Evolutionary conservation across 2,113 vertebrate species (phyloP), one percentile per base, ranked within the genome.

Genomic region (Nothocercus nigrocapillus): DNA sequence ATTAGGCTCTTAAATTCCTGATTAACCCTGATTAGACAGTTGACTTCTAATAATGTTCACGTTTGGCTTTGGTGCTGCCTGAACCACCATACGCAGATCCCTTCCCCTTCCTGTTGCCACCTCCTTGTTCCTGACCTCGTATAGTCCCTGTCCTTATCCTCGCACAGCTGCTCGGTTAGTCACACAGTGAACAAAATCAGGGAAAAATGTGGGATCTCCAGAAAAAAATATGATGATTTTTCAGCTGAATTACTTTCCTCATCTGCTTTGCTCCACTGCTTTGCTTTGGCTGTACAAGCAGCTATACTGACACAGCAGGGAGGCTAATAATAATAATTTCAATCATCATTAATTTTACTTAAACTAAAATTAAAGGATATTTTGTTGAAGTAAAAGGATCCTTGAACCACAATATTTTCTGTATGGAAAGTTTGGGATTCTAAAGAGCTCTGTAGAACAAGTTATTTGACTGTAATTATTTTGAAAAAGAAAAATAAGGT

Each of bases 401-500:
- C 38, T 21, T 61, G 44, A 76, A 94, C 56, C 19, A 45, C 42
- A 22, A 6, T 25, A 18, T 24, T 15, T 81, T 90, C 24, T 30
- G n/a, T 21, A 34, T 83, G 59, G 59, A 89, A 66, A 49, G 80
- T 62, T 42, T 34, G 59, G 68, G n/a, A 9, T 88, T 59, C 27
- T 12, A 32, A 61, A 56, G 13, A 62, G 5, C 70, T 73, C 30
- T 64, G 38, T 86, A 85, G 11, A 58, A 53, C 11, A 66, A 20
- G 22, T 36, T 79, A 9, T 54, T 20, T 77, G 18, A 8, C 45
- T 70, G 9, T 88, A 56, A 63, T 93, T 51, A 24, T 53, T 91
- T 77, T 75, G 90, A 89, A 92, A 92, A 80, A 73, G 42, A 85
- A 67, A 79, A 86, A 93, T 63, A 45, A 72, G 18, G 34, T 40